phyloP scores from a whole-genome alignment of 1,140 invertebrate genomes.

The Neodiprion pinetum region DNA sequence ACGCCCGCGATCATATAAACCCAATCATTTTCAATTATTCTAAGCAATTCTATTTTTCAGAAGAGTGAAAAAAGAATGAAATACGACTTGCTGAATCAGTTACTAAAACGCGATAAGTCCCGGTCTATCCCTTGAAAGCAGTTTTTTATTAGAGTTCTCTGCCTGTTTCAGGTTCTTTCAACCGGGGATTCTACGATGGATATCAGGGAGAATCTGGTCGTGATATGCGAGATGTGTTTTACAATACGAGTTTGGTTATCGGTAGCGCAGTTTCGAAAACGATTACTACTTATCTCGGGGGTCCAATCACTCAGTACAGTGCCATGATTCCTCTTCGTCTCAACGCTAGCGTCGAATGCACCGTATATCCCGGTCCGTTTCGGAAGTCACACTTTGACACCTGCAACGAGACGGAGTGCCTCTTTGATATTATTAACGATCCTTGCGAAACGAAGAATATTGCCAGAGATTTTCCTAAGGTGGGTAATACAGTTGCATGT shows the following conservation, averaged over 20 bases:
- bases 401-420: constrained; percentile 64
- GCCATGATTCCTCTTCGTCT: constrained; percentile 48
- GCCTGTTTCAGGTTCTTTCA: constrained; percentile 38
- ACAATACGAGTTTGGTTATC: constrained; percentile 44
- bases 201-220: constrained; percentile 48
- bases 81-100: constrained; percentile 17
- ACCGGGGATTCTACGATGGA: constrained; percentile 49
- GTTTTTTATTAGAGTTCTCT: no score
- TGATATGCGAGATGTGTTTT: constrained; percentile 37
- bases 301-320: constrained; percentile 54
- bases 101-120: background rate
- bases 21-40: background rate
- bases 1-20: no score
- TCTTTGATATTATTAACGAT: constrained; percentile 71
- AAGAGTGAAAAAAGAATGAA: constrained; percentile 8
- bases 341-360: constrained; percentile 54
- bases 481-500: constrained; percentile 28
- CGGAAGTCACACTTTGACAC: constrained; percentile 38
- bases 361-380: constrained; percentile 26
- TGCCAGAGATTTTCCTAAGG: constrained; percentile 53
- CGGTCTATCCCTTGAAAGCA: no score
- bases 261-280: constrained; percentile 49
- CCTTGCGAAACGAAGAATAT: constrained; percentile 74
- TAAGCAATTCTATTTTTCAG: background rate
- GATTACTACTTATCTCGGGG: constrained; percentile 51